Conservation (phyloP, 2,113 vertebrate species). For the Sebastes fasciatus region DNA sequence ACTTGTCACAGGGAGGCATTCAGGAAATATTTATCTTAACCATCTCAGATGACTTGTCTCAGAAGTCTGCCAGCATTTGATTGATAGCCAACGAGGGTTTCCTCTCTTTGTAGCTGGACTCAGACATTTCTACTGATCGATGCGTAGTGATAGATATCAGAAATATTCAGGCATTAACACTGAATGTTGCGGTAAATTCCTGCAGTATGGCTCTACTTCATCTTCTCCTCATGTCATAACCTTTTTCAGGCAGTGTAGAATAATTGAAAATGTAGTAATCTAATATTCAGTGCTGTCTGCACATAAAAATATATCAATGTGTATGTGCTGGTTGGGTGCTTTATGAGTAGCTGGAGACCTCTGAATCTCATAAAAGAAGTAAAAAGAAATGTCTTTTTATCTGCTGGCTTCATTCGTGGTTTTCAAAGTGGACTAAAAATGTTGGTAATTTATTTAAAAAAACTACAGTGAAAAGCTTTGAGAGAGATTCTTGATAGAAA, state of each 20-base stretch:
- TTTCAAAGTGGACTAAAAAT: constrained; percentile 42
- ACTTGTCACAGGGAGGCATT: constrained; percentile 18
- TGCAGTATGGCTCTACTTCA: background rate
- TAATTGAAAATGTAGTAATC: constrained; percentile 29
- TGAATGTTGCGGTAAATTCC: constrained; percentile 20
- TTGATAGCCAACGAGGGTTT: constrained; percentile 19
- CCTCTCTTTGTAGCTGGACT: background rate
- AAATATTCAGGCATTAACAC: background rate
- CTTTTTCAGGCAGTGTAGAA: constrained; percentile 36
- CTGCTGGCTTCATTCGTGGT: constrained; percentile 39
- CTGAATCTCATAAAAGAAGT: constrained; percentile 5
- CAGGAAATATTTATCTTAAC: constrained; percentile 53
- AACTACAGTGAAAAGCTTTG: constrained; percentile 17
- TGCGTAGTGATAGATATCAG: background rate
- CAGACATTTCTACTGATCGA: constrained; percentile 2
- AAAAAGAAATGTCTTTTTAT: constrained; percentile 32
- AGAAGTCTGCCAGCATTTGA: constrained; percentile 6
- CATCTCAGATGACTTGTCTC: constrained; percentile 45
- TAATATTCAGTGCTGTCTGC: constrained; percentile 10
- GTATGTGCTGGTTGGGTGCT: constrained; percentile 15
- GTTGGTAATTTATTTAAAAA: background rate
- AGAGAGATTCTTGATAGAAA: constrained; percentile 47
- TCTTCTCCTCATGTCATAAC: constrained; percentile 3
- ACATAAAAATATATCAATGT: constrained; percentile 21
- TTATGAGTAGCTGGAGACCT: constrained; percentile 27